phyloP scores from a whole-genome alignment of 2,797 vertebrate genomes.

The Hypotaenidia philippensis region DNA sequence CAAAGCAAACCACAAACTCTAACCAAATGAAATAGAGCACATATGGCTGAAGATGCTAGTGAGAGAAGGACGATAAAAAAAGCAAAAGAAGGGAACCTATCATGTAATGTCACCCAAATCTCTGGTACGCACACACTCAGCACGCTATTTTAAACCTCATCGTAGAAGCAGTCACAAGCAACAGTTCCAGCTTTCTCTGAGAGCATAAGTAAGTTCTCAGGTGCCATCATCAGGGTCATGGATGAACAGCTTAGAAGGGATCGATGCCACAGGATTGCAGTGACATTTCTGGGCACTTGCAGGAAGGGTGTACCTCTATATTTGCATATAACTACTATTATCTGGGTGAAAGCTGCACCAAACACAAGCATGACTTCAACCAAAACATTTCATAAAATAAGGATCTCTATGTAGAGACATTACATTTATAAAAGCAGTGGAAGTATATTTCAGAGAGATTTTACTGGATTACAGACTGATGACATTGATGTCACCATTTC shows the following conservation, averaged over 20 bases:
- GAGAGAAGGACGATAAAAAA: neutral
- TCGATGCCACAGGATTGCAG: fast-evolving
- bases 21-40: neutral
- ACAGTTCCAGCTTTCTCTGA: neutral
- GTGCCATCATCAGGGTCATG: neutral
- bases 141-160: neutral
- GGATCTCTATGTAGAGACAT: neutral
- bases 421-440: neutral
- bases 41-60: neutral
- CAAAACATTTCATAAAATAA: neutral
- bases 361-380: neutral
- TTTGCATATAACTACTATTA: neutral
- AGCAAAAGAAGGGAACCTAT: neutral
- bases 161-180: neutral
- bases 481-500: neutral
- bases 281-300: neutral
- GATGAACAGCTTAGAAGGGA: neutral
- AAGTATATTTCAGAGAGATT: neutral
- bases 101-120: neutral
- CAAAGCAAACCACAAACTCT: neutral
- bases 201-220: neutral
- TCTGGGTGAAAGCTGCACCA: neutral
- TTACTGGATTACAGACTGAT: neutral
- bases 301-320: neutral
- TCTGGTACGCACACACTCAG: neutral